These are phyloP conservation scores for Falco cherrug DNA, from an alignment of 2,797 vertebrate species.

Conservation along the genomic window DNA sequence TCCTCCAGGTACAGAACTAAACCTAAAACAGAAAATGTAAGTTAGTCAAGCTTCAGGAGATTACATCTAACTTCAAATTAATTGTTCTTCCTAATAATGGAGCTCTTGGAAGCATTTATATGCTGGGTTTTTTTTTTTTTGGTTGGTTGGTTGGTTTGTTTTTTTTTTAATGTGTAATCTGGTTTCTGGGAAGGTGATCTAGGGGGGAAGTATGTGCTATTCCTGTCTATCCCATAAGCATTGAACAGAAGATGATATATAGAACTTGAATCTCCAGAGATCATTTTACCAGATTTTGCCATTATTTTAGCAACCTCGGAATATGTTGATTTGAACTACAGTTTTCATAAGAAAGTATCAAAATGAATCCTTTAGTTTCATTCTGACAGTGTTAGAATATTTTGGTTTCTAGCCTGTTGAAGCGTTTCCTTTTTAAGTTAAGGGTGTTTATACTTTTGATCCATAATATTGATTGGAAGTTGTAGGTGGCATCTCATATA, in stretches of 20 bases:
- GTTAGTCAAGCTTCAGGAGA: not conserved
- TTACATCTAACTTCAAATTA: not conserved
- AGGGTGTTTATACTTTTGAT: not conserved
- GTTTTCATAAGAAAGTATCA: not conserved
- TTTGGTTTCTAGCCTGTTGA: not conserved
- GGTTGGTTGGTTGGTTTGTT: not conserved
- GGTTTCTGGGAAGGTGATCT: not conserved
- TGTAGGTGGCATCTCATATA: not conserved
- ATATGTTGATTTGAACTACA: not conserved
- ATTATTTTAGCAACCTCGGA: not conserved
- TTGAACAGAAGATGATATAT: not conserved
- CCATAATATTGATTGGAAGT: not conserved
- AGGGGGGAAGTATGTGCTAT: not conserved
- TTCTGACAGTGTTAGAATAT: not conserved
- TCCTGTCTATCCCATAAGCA: not conserved
- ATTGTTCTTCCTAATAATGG: not conserved
- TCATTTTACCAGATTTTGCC: not conserved
- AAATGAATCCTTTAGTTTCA: not conserved
- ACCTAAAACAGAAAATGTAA: conserved; percentile 41
- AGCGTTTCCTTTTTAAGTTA: not conserved
- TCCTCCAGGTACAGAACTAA: conserved; percentile 27
- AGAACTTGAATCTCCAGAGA: not conserved
- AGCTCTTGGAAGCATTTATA: not conserved
- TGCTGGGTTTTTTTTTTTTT: too few relatives aligned
- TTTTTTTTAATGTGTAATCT: not conserved